These are phyloP conservation scores for Physeter macrocephalus DNA, from an alignment of 2,113 vertebrate genomes.

Conservation along the genomic window DNA sequence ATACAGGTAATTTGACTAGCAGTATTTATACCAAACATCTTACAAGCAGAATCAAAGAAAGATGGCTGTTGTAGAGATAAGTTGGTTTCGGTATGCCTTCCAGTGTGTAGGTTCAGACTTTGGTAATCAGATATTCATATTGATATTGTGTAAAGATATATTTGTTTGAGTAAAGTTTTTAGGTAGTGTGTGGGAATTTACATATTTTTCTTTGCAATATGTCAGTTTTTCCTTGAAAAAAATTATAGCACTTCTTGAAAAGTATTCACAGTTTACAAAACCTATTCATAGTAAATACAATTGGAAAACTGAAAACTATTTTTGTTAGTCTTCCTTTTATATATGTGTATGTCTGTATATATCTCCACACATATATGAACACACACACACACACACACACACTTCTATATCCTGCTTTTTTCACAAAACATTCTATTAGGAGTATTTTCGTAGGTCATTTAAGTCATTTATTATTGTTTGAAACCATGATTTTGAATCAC, in stretches of 20 bases:
- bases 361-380: background rate
- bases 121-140: background rate
- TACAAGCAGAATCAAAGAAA: background rate
- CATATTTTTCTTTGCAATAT: background rate
- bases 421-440: background rate
- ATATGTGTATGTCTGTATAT: background rate
- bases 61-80: background rate
- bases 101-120: background rate
- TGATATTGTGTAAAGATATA: background rate
- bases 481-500: background rate
- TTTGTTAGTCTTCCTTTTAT: background rate
- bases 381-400: no score
- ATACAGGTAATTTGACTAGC: background rate
- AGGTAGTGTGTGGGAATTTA: background rate
- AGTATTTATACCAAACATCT: background rate
- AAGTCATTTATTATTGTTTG: background rate
- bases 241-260: background rate
- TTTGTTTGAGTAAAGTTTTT: background rate
- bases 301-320: background rate
- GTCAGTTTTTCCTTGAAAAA: constrained; percentile 12
- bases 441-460: background rate
- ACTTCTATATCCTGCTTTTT: background rate
- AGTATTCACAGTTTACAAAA: background rate
- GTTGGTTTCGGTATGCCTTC: background rate
- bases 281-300: background rate